These are phyloP conservation scores for Apis dorsata DNA, from an alignment of 1,140 invertebrate genomes.

Conservation along the genomic window DNA sequence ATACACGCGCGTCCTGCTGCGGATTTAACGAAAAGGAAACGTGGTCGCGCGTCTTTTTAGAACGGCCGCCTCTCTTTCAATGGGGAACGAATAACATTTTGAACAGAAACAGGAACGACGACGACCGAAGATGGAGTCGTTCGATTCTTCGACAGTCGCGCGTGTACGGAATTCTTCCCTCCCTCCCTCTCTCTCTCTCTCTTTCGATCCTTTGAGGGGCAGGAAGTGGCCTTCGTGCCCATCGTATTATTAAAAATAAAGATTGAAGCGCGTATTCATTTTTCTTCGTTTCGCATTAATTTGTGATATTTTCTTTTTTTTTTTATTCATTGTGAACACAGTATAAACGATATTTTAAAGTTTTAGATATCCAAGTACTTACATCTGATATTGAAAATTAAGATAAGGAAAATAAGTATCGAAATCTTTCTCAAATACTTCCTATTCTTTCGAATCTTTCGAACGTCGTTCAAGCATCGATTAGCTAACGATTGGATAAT, in stretches of 20 bases:
- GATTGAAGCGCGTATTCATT: no score
- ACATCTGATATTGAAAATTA: no score
- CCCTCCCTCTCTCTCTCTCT: background rate
- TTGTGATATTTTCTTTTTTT: no score
- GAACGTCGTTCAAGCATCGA: no score
- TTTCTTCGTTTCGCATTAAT: no score
- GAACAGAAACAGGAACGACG: conserved; percentile 24
- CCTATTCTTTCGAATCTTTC: no score
- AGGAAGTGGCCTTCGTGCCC: conserved; percentile 54
- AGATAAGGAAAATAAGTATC: no score
- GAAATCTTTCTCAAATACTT: no score
- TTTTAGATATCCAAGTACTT: no score
- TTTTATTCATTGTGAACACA: no score
- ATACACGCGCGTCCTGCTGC: conserved; percentile 28
- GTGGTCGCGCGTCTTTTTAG: conserved; percentile 24
- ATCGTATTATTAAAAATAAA: background rate
- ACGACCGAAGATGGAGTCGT: conserved; percentile 56
- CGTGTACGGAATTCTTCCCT: background rate
- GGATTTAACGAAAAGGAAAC: conserved; percentile 39
- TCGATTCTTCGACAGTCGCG: conserved; percentile 25
- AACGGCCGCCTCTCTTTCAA: conserved; percentile 28
- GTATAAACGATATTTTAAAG: no score
- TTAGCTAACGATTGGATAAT: no score
- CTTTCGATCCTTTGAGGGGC: background rate
- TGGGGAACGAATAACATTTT: conserved; percentile 33